Evolutionary conservation across 2,888 invertebrate species (phyloP).

Genomic region (Nasonia oneida): DNA sequence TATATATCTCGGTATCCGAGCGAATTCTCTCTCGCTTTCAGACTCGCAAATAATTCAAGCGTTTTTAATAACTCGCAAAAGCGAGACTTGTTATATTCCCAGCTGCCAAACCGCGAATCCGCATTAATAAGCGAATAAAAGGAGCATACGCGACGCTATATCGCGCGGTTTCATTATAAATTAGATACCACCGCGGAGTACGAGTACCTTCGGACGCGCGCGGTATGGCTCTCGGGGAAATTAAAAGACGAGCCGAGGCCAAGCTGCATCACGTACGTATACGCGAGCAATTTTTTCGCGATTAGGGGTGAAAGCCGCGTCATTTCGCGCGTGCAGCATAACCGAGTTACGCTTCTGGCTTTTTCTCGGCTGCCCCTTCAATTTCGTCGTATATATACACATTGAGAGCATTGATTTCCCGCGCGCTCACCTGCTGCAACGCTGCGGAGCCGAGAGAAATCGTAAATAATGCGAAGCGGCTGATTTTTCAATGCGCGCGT

Average conservation of each 20-base stretch:
- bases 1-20: neutral
- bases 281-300: slow-evolving; percentile 27
- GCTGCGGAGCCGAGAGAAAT: no score
- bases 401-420: slow-evolving; percentile 4
- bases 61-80: neutral
- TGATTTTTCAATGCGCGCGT: neutral
- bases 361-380: neutral
- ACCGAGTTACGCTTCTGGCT: slow-evolving; percentile 11
- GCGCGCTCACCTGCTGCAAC: no score
- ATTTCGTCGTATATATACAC: slow-evolving; percentile 13
- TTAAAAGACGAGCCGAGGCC: slow-evolving; percentile 12
- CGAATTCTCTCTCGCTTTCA: neutral
- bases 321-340: neutral
- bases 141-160: neutral
- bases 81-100: neutral
- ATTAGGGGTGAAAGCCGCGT: slow-evolving; percentile 24
- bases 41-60: neutral
- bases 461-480: no score
- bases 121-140: neutral
- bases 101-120: neutral
- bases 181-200: neutral
- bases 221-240: slow-evolving; percentile 7
- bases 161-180: neutral
- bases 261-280: neutral
- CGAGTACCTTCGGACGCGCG: no score